These are phyloP conservation scores for Cossypha dichroa DNA, from an alignment of 2,797 vertebrate genomes.

Conservation along the genomic window DNA sequence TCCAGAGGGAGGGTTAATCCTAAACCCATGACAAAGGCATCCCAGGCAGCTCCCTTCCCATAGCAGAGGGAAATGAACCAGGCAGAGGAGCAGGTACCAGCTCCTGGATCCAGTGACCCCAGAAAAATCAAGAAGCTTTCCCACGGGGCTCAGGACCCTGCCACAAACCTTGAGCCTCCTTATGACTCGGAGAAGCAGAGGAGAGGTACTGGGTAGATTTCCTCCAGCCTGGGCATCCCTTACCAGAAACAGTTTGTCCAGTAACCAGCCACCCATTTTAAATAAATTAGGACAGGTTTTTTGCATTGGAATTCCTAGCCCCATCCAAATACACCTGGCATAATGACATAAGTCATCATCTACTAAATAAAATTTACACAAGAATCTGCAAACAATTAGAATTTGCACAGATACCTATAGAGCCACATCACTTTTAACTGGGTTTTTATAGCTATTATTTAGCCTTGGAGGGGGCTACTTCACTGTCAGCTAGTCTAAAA, in stretches of 20 bases:
- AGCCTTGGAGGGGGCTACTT: neutral
- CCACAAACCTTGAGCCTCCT: neutral
- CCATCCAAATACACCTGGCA: neutral
- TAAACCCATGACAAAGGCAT: neutral
- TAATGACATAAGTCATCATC: neutral
- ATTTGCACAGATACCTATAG: neutral
- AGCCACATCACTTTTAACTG: neutral
- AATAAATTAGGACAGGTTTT: neutral
- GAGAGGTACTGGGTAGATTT: neutral
- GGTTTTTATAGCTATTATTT: neutral
- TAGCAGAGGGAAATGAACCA: rapidly evolving
- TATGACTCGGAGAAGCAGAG: neutral
- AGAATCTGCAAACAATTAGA: neutral
- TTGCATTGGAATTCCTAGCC: neutral
- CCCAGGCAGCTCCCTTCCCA: neutral
- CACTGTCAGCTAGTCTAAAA: neutral
- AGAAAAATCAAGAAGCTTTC: neutral
- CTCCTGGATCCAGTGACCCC: neutral
- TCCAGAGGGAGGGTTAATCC: neutral
- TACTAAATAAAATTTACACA: neutral
- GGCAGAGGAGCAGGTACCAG: neutral
- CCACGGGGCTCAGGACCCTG: rapidly evolving
- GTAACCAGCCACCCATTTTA: neutral
- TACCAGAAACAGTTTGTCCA: neutral
- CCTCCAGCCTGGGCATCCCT: neutral